Evolutionary conservation across 30 jellyfish, hydroid and myxozoan genomes (phyloP), one percentile per base, ranked within the genome.

Genomic region (Aurelia sp.): DNA sequence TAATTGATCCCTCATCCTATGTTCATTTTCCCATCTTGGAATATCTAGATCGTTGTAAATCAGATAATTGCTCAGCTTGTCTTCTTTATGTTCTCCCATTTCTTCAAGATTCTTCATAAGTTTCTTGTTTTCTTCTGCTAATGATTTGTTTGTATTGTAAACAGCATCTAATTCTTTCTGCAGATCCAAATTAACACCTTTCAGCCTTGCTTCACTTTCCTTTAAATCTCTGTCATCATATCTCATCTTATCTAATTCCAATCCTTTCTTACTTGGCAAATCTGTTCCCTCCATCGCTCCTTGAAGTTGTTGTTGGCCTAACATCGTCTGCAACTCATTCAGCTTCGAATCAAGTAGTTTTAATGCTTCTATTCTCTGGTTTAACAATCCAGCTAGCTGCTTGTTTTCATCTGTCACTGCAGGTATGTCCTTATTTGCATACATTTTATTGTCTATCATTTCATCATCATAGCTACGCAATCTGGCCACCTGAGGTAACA

Each of bases 21-120:
- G 48, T 41, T 73, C 94, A 10, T 31, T 73, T 66, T 85, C 88
- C 88, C 88, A 73, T 61, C 76, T 60, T 37, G 82, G 83, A n/a
- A 85, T 63, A 19, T 85, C 94, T 16, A 73, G 41, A 15, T 22
- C 75, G 9, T 69, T 40, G 35, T 37, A n/a, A 23, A 60, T 74
- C 16, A 23, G 44, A 11, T n/a, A 31, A 4, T 33, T 78, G 19
- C 30, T 51, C 5, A 35, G 18, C 21, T 65, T 65, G 11, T 19
- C 57, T 11, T 71, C 58, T 41, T 63, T 60, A 5, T 35, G 11
- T 11, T 19, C 73, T 10, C 18, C 16, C 33, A 51, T 30, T 13
- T 58, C 79, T 30, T 72, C 40, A 31, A 15, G 33, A 35, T 13
- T 40, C 21, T 69, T 41, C 62, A 62, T 3, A 6, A 71, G 64